Evolutionary conservation across 2,888 invertebrate species (phyloP), one percentile per base, ranked within the genome.

Genomic region (Amiota mariae): DNA sequence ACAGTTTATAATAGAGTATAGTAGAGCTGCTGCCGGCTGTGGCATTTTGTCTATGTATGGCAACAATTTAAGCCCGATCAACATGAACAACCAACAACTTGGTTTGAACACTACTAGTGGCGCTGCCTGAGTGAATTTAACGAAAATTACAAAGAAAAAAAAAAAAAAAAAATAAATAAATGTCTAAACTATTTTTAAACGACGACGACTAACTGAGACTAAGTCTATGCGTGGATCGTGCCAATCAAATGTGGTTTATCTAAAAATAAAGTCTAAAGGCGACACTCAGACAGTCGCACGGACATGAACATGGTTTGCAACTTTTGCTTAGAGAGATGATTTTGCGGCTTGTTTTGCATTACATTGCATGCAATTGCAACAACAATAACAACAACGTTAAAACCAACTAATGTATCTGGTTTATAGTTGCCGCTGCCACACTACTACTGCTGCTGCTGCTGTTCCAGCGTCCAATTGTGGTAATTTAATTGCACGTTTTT

Each of bases 211-310:
- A 15, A 15, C 57, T n/a, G 57, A 57, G n/a, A 51, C 51, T 54
- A 36, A 36, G 36, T 36, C 36, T 36, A 36, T 36, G 36, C 36
- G 36, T 36, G 36, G 36, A 36, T 36, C 36, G 36, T 36, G 36
- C 57, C 18, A 57, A 74, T 76, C 76, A 78, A 79, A 77, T 80
- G 79, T 77, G 78, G 77, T 78, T 78, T 79, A 77, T 76, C 81
- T 81, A 81, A 81, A 81, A 81, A 81, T 81, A 81, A 66, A 36
- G 63, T 15, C 63, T 36, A 36, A 36, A 36, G 36, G 15, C 57
- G 15, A 57, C 57, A 57, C 3, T 10, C 57, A 18, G 36, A 6
- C 57, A 15, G 15, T 15, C 4, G 12, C 1, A 63, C 63, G 13
- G 36, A 46, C 63, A 20, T 20, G 20, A 36, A 24, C 48, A 15